phyloP scores from a whole-genome alignment of 2,888 invertebrate genomes.

The Mylabris sibirica region DNA sequence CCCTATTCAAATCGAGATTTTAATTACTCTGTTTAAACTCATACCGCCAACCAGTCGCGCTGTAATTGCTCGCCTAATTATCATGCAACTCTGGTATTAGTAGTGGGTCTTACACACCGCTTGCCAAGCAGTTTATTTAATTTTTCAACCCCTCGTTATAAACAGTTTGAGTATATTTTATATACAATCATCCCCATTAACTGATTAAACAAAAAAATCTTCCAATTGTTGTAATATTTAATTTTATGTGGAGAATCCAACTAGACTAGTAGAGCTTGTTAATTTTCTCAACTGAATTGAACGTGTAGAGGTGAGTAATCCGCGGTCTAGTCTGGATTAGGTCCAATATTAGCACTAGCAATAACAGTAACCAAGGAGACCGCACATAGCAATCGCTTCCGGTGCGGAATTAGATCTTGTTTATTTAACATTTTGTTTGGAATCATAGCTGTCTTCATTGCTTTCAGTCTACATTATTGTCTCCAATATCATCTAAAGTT shows the following conservation, averaged over 20 bases:
- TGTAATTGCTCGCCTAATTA: slow-evolving; percentile 57
- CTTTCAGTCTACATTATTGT: slow-evolving; percentile 26
- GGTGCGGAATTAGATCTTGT: slow-evolving; percentile 35
- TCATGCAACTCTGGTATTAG: slow-evolving; percentile 45
- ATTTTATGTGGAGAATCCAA: background rate
- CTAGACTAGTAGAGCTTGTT: slow-evolving; percentile 10
- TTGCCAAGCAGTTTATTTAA: slow-evolving; percentile 34
- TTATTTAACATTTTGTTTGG: slow-evolving; percentile 35
- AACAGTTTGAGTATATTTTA: slow-evolving; percentile 40
- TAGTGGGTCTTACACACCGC: slow-evolving; percentile 29
- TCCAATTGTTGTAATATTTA: background rate
- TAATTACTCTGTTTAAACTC: slow-evolving; percentile 47
- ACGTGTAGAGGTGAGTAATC: slow-evolving; percentile 35
- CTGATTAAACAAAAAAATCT: background rate
- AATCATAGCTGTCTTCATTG: slow-evolving; percentile 35
- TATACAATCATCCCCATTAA: slow-evolving; percentile 25
- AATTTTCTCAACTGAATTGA: slow-evolving; percentile 24
- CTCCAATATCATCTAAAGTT: slow-evolving; percentile 23
- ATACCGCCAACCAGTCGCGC: slow-evolving; percentile 44
- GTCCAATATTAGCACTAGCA: slow-evolving; percentile 39
- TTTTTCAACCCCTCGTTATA: slow-evolving; percentile 30
- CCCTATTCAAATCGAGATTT: slow-evolving; percentile 44
- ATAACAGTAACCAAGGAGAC: slow-evolving; percentile 39
- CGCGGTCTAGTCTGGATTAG: slow-evolving; percentile 36
- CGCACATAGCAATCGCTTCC: slow-evolving; percentile 38